Base-by-base conservation (phyloP, 2,113 vertebrate species). In the Myotis lucifugus region DNA sequence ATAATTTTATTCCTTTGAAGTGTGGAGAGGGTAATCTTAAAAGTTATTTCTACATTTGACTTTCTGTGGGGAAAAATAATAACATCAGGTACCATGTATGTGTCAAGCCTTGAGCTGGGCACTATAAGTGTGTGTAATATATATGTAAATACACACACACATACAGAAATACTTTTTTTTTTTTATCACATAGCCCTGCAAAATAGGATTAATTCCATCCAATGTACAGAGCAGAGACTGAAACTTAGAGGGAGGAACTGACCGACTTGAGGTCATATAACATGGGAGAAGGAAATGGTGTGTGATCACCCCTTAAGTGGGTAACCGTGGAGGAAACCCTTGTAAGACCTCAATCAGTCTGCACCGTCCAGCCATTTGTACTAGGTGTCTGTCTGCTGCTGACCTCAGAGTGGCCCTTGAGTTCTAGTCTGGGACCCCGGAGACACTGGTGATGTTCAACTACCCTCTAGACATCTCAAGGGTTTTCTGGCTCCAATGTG, bases 11-110 rank as follows among this genome's bases (percentile, higher is more conserved):
- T 48, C 27, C 27, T 48, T 76, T 76, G 73, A 48, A 48, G n/a
- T 79, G 21, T 89, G 12, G 46, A 69, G 21, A 32, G 11, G 29
- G 54, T 52, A 82, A 34, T 66, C 34, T 90, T 84, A 34, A 64
- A 66, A 67, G 25, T 72, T 87, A 32, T n/a, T 84, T 85, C 17
- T 56, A 54, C 40, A 12, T 87, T n/a, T 72, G 59, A 13, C 66
- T 87, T 93, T 90, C 32, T 93, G 42, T 29, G 59, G 89, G 37
- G 77, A 87, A 50, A 67, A 76, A 89, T 74, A 82, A 89, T 74
- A 82, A 32, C 8, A 77, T 83, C 25, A 73, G 67, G 32, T 67
- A 56, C 14, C 59, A 82, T 85, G 54, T 85, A n/a, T 83, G 27
- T 69, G 21, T 37, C 8, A 50, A 40, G 32, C 25, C 34, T 72